Evolutionary conservation across 1,140 invertebrate genomes (phyloP).

Genomic region (Listronotus oregonensis): DNA sequence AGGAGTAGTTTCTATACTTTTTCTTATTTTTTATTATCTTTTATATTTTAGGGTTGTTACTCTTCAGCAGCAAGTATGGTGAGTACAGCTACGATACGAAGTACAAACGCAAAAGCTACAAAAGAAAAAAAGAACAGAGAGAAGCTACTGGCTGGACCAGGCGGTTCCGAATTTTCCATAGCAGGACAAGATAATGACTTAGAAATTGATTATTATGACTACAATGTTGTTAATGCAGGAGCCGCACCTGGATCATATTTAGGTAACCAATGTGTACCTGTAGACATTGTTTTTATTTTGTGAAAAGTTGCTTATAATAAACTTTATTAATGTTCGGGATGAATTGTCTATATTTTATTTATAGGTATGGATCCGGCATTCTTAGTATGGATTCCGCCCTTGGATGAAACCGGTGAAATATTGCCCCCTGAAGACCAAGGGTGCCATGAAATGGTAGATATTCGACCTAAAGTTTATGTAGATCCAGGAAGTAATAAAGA

Average conservation of each 20-base stretch:
- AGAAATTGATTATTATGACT: slow-evolving; percentile 88
- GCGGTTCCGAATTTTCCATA: slow-evolving; percentile 77
- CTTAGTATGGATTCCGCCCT: slow-evolving; percentile 83
- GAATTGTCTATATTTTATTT: too few relatives aligned
- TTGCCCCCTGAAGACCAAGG: slow-evolving; percentile 41
- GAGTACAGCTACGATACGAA: slow-evolving; percentile 66
- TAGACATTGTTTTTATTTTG: not conserved
- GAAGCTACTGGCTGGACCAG: slow-evolving; percentile 65
- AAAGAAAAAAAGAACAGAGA: slow-evolving; percentile 78
- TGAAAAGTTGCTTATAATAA: too few relatives aligned
- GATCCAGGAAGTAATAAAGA: slow-evolving; percentile 54
- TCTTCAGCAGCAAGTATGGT: slow-evolving; percentile 66
- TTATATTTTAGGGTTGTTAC: slow-evolving; percentile 66
- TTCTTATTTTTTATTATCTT: too few relatives aligned
- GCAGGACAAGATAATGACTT: slow-evolving; percentile 73
- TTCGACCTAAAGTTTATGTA: slow-evolving; percentile 43
- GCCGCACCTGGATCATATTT: slow-evolving; percentile 74
- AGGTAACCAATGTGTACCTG: slow-evolving; percentile 20
- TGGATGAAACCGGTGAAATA: slow-evolving; percentile 62
- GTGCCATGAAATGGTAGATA: slow-evolving; percentile 44
- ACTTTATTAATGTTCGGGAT: too few relatives aligned
- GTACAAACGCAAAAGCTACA: slow-evolving; percentile 71
- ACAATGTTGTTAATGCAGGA: slow-evolving; percentile 79
- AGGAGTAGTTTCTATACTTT: too few relatives aligned
- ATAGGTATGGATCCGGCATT: slow-evolving; percentile 86